A percentile compares a stretch with the other conserved stretches of the same genome.
Conservation (phyloP, 2,113 vertebrate species). For the Silurus asotus region DNA sequence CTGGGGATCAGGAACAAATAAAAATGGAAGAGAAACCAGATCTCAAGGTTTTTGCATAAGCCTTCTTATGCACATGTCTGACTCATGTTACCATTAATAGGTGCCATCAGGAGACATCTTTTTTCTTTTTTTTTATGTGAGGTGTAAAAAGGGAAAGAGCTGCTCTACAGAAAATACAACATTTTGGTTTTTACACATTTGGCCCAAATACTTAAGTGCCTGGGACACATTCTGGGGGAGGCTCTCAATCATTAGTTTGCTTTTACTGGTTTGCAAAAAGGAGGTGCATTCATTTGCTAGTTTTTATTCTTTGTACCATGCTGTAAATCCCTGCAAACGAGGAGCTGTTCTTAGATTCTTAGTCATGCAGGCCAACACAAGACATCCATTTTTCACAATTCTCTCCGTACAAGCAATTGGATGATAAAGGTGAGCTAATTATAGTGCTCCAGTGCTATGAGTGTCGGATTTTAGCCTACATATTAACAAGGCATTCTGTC, state of each 20-base stretch:
- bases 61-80: conserved; percentile 16
- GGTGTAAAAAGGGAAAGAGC: neutral
- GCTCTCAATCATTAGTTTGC: neutral
- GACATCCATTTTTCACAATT: neutral
- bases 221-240: neutral
- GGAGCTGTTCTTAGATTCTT: neutral
- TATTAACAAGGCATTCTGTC: neutral
- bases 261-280: neutral
- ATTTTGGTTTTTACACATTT: neutral
- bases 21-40: conserved; percentile 6
- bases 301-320: neutral
- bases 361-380: neutral
- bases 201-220: neutral
- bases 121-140: neutral
- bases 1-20: neutral
- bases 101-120: neutral
- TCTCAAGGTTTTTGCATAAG: conserved; percentile 28
- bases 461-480: neutral
- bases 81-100: conserved; percentile 8
- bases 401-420: neutral
- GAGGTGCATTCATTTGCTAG: neutral
- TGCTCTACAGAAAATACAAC: neutral
- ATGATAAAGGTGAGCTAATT: neutral
- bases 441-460: neutral
- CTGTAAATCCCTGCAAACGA: neutral